Conservation (phyloP, 2,113 vertebrate genomes). For the Eonycteris spelaea region DNA sequence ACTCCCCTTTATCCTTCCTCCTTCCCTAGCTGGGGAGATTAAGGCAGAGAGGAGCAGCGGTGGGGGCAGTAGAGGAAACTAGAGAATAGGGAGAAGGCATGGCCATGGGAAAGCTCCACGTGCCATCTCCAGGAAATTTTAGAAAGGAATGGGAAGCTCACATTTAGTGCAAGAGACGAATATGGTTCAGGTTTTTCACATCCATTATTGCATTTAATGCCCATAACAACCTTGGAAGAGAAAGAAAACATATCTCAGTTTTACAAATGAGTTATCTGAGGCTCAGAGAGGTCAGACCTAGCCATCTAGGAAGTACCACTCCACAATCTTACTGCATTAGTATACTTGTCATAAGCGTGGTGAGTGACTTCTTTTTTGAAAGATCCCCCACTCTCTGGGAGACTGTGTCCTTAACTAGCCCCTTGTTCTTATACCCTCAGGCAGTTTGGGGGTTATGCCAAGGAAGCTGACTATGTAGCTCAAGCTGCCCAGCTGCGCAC, state of each 20-base stretch:
- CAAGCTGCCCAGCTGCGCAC: constrained; percentile 86
- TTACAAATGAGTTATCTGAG: not conserved
- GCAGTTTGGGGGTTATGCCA: constrained; percentile 94
- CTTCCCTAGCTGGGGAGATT: not conserved
- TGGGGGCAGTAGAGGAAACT: not conserved
- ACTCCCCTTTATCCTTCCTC: not conserved
- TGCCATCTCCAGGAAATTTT: not conserved
- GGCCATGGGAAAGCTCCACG: not conserved
- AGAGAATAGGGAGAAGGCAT: not conserved
- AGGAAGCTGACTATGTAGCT: constrained; percentile 86
- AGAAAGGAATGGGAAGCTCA: not conserved
- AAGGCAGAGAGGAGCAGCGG: not conserved
- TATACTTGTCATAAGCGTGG: not conserved
- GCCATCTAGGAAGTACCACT: not conserved
- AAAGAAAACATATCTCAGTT: not conserved
- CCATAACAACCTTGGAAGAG: not conserved
- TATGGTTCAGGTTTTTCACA: not conserved
- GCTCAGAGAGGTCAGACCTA: not conserved
- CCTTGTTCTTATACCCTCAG: constrained; percentile 75
- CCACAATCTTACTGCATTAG: fast-evolving
- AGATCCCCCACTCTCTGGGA: fast-evolving
- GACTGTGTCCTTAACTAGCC: not conserved
- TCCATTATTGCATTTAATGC: not conserved
- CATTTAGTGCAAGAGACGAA: not conserved
- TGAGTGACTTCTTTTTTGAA: not conserved